These are phyloP conservation scores for Dinocampus coccinellae DNA, from an alignment of 2,888 invertebrate species.

Conservation along the genomic window DNA sequence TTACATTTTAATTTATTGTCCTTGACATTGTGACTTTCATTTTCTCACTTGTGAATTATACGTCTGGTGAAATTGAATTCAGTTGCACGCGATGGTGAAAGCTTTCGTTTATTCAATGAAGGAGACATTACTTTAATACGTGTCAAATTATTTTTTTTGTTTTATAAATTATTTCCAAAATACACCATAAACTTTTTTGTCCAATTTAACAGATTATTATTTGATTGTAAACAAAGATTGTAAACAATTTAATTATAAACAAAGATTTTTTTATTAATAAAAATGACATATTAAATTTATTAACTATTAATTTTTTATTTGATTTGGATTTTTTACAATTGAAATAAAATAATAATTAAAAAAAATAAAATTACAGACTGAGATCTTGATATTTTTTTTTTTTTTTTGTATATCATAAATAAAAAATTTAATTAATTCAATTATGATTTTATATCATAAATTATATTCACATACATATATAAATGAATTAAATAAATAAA, in stretches of 20 bases:
- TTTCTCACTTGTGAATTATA: constrained; percentile 56
- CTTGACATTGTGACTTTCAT: constrained; percentile 25
- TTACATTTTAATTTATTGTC: neutral
- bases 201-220: too few species aligned
- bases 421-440: too few species aligned
- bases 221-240: too few species aligned
- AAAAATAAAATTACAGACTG: too few species aligned
- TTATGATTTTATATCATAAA: neutral
- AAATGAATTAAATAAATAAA: neutral
- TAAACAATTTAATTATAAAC: too few species aligned
- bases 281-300: too few species aligned
- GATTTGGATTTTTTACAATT: neutral
- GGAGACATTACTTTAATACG: neutral
- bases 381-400: too few species aligned
- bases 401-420: too few species aligned
- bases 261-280: too few species aligned
- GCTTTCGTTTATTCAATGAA: neutral
- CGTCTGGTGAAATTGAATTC: constrained; percentile 54
- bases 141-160: neutral
- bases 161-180: constrained; percentile 54
- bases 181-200: constrained; percentile 46
- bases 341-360: too few species aligned
- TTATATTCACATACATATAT: too few species aligned
- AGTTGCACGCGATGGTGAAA: constrained; percentile 32
- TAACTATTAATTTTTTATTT: neutral